phyloP scores from a whole-genome alignment of 2,113 vertebrate genomes.

The Pionites leucogaster region DNA sequence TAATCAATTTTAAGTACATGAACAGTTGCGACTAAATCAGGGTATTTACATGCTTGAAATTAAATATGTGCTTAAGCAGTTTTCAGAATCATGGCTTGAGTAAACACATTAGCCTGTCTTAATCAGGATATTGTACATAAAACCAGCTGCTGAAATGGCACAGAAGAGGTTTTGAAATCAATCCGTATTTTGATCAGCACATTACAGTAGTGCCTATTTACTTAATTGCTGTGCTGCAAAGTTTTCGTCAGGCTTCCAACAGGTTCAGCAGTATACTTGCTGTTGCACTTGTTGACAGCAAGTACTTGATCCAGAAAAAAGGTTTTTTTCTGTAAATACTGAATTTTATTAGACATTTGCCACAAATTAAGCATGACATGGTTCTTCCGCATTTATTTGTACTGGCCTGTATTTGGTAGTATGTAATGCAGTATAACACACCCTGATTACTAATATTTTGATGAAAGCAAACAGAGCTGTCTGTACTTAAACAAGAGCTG shows the following conservation, averaged over 20 bases:
- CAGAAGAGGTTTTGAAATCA: slow-evolving; percentile 16
- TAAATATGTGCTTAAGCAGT: slow-evolving; percentile 54
- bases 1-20: slow-evolving; percentile 24
- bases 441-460: background rate
- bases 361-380: background rate
- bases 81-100: background rate
- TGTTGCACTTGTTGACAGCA: background rate
- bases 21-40: background rate
- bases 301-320: background rate
- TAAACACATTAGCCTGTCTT: slow-evolving; percentile 19
- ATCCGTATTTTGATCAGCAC: slow-evolving; percentile 10
- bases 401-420: background rate
- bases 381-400: background rate
- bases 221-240: background rate
- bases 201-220: background rate
- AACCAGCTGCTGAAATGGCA: slow-evolving; percentile 5
- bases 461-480: background rate
- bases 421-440: background rate
- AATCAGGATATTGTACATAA: background rate
- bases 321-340: background rate
- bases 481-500: background rate
- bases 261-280: background rate
- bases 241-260: background rate
- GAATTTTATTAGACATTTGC: background rate
- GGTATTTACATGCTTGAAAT: slow-evolving; percentile 35